Conservation (phyloP, 2,113 vertebrate species). For the Pongo abelii region DNA sequence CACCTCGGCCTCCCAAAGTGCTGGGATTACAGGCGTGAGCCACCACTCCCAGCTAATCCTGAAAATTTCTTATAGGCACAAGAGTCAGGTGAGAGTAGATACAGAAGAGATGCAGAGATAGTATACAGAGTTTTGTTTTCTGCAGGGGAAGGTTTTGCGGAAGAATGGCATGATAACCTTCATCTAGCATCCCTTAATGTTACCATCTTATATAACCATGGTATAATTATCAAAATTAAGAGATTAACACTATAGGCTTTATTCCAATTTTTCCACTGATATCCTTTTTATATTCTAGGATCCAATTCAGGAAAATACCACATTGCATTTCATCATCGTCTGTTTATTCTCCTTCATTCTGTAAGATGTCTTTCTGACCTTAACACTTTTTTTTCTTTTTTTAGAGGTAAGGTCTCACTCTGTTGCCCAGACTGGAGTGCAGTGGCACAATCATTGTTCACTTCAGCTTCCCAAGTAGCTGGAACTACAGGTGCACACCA, state of each 20-base stretch:
- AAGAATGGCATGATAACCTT: not conserved
- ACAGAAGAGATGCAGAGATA: not conserved
- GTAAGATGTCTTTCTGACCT: not conserved
- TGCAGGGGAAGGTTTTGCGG: too few species aligned
- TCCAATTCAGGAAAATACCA: not conserved
- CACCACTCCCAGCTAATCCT: not conserved
- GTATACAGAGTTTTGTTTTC: not conserved
- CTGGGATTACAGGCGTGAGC: too few species aligned
- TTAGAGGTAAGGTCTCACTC: not conserved
- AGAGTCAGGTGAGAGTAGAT: not conserved
- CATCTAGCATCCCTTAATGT: not conserved
- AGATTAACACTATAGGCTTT: not conserved
- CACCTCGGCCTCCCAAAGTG: too few species aligned
- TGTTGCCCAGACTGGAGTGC: too few species aligned
- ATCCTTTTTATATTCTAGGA: not conserved
- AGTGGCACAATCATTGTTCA: too few species aligned
- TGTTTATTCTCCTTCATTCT: not conserved
- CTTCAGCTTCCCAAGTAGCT: too few species aligned
- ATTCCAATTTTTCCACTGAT: not conserved
- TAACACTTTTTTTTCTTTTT: not conserved
- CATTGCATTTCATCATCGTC: not conserved
- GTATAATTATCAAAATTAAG: conserved; percentile 19
- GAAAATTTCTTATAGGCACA: not conserved
- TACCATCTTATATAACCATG: not conserved
- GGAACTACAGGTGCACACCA: too few species aligned